Base-by-base conservation (phyloP, 2,888 invertebrate genomes). In the Diplazon laetatorius region DNA sequence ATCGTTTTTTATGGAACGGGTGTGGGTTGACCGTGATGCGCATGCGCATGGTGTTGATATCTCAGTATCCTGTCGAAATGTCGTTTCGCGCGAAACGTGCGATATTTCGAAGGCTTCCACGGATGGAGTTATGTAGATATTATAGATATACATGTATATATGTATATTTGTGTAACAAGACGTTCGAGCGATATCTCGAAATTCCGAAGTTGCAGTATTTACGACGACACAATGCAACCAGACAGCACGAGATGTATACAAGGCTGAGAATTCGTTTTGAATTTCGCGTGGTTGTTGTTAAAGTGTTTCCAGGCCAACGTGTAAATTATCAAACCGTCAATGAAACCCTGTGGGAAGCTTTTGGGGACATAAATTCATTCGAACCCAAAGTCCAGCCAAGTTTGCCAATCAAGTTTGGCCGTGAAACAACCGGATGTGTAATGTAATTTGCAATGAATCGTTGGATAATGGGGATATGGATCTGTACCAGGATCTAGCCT, bases 261-360 rank as follows among this genome's bases (percentile, higher is more conserved):
- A n/a, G 1, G 16, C 30, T 18, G 62, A 42, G 63, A 39, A 59
- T 46, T 72, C n/a, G 16, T 70, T 60, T 46, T 39, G 48, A 46
- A 46, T 70, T 44, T 46, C 59, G 10, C 48, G 57, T 65, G n/a
- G n/a, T n/a, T n/a, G n/a, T n/a, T n/a, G n/a, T 73, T 60, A 50
- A 14, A 30, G 8, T 12, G 55, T 48, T 50, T 66, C 59, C n/a
- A 42, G 20, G 9, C 55, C 68, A 44, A 50, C 50, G 30, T 30
- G 25, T 25, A 42, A 68, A 68, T 74, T 68, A 74, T 74, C 74
- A 74, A 52, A 68, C 42, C 68, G 42, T 52, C 20, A 44, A 52
- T 44, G 66, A n/a, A n/a, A n/a, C n/a, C n/a, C n/a, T n/a, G n/a
- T n/a, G n/a, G n/a, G n/a, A n/a, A n/a, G n/a, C n/a, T n/a, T n/a